These are phyloP conservation scores for Apis cerana DNA, from an alignment of 1,140 invertebrate species.

Conservation along the genomic window DNA sequence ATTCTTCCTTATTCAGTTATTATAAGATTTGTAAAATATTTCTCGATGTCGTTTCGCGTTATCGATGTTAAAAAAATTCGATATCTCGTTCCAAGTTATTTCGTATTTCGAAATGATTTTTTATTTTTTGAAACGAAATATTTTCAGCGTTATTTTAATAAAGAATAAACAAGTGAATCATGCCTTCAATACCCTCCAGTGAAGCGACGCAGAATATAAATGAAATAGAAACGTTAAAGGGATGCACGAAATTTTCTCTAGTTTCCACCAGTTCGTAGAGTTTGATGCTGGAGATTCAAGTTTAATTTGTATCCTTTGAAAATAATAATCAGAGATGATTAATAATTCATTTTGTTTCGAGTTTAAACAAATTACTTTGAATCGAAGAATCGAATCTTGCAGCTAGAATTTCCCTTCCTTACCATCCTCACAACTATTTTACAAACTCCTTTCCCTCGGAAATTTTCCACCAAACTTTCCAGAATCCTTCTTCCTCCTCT, in stretches of 20 bases:
- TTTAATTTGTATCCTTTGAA: not conserved
- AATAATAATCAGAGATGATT: not conserved
- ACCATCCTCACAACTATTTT: too few relatives aligned
- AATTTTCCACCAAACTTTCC: not conserved
- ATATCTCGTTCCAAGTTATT: not conserved
- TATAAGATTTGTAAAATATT: not conserved
- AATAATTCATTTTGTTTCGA: not conserved
- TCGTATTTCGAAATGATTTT: not conserved
- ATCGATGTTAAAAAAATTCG: not conserved
- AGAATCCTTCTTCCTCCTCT: not conserved
- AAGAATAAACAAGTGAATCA: not conserved
- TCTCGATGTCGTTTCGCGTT: not conserved
- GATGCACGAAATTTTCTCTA: not conserved
- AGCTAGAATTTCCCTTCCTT: too few relatives aligned
- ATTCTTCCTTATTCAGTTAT: slow-evolving; percentile 19
- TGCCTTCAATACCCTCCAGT: not conserved
- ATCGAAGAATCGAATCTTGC: too few relatives aligned
- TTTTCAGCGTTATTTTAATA: not conserved
- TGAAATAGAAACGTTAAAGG: not conserved
- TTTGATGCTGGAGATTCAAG: not conserved
- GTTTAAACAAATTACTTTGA: too few relatives aligned
- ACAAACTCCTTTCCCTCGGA: too few relatives aligned
- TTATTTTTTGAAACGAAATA: not conserved
- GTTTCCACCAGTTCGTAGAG: not conserved
- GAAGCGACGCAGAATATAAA: not conserved